Conservation (phyloP, 2,113 vertebrate species). For the Lagenorhynchus albirostris region DNA sequence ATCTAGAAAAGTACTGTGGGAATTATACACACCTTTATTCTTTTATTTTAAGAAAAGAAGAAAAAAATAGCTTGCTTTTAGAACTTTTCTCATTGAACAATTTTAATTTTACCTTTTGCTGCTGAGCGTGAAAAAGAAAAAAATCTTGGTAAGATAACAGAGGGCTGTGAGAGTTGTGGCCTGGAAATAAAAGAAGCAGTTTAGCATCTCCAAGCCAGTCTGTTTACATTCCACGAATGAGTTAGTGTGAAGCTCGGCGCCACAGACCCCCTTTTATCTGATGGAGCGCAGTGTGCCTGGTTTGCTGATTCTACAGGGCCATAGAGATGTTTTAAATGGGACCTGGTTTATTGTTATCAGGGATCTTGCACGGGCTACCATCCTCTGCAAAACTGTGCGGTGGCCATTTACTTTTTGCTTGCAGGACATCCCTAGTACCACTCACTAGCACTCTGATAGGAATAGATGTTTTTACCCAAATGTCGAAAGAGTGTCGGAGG, state of each 20-base stretch:
- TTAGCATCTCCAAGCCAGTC: background rate
- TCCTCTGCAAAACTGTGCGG: rapidly evolving
- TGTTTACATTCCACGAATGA: background rate
- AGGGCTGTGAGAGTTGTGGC: rapidly evolving
- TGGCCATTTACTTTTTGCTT: background rate
- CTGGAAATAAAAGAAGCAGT: background rate
- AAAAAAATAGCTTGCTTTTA: background rate
- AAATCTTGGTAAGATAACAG: rapidly evolving
- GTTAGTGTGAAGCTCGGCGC: background rate
- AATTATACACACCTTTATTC: too few relatives aligned
- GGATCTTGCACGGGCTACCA: rapidly evolving
- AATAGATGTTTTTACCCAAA: background rate
- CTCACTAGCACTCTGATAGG: background rate
- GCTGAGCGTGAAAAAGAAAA: background rate
- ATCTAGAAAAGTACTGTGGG: background rate
- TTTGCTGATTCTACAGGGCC: rapidly evolving
- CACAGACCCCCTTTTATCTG: background rate
- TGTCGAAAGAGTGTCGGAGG: background rate
- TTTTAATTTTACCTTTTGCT: background rate
- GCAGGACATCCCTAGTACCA: background rate
- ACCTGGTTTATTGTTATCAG: rapidly evolving
- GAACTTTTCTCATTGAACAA: background rate
- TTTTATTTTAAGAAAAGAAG: background rate
- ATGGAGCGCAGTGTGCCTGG: background rate
- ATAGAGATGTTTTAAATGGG: background rate